Evolutionary conservation across 2,113 vertebrate species (phyloP).

Genomic region (Melanerpes aurifrons): DNA sequence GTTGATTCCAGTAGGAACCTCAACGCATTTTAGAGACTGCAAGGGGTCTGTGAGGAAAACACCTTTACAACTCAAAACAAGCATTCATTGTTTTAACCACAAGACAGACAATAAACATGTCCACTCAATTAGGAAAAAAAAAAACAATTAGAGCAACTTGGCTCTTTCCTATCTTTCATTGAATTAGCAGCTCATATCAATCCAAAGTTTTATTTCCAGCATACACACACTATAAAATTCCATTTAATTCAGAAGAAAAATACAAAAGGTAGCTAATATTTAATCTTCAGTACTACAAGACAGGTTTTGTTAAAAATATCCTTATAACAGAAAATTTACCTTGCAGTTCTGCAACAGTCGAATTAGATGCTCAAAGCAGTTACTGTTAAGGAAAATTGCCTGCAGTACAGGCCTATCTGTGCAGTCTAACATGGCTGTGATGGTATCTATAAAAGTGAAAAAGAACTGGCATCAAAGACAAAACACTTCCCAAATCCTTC

Average conservation of each 20-base stretch:
- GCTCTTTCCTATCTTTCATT: not conserved
- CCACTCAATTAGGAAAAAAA: not conserved
- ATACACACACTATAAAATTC: not conserved
- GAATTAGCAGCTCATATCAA: not conserved
- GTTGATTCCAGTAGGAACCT: not conserved
- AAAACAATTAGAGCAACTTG: not conserved
- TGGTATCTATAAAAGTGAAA: slow-evolving; percentile 85
- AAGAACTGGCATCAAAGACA: slow-evolving; percentile 42
- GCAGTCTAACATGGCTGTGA: slow-evolving; percentile 97
- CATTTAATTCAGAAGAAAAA: not conserved
- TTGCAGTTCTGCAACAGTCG: slow-evolving; percentile 97
- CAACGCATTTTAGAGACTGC: not conserved
- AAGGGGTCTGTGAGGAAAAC: not conserved
- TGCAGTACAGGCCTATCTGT: slow-evolving; percentile 95
- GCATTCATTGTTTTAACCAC: not conserved
- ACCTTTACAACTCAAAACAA: not conserved
- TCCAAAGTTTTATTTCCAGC: not conserved
- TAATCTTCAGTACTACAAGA: not conserved
- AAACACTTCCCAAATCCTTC: not conserved
- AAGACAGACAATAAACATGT: not conserved
- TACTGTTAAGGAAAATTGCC: slow-evolving; percentile 98
- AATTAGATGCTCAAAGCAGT: slow-evolving; percentile 98
- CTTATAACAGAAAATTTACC: slow-evolving; percentile 76
- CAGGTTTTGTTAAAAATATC: not conserved
- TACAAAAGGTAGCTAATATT: not conserved